These are phyloP conservation scores for Oceanodroma tethys DNA, from an alignment of 2,113 vertebrate species.

Conservation along the genomic window DNA sequence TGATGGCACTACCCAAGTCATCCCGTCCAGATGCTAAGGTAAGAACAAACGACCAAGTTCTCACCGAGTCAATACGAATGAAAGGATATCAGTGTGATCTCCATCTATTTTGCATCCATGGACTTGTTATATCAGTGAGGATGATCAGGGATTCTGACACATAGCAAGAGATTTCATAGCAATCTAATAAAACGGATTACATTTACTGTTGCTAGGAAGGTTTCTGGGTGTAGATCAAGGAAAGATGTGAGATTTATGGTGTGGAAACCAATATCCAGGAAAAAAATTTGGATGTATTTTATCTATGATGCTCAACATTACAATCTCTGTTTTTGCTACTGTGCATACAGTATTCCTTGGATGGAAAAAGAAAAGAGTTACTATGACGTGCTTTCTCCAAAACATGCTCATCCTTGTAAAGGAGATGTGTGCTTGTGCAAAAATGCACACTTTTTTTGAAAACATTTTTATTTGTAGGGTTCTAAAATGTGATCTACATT, in stretches of 20 bases:
- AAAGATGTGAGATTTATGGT: not conserved
- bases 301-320: not conserved
- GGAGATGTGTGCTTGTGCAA: not conserved
- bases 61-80: rapidly evolving
- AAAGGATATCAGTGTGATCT: not conserved
- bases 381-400: not conserved
- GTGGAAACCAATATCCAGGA: not conserved
- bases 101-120: not conserved
- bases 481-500: not conserved
- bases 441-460: rapidly evolving
- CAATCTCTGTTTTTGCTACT: not conserved
- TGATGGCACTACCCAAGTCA: rapidly evolving
- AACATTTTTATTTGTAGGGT: not conserved
- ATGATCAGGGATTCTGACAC: not conserved
- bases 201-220: not conserved
- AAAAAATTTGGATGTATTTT: not conserved
- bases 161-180: not conserved
- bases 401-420: not conserved
- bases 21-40: rapidly evolving
- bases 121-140: not conserved
- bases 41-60: not conserved
- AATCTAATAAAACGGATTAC: not conserved
- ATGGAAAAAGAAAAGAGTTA: not conserved
- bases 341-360: not conserved
- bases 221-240: not conserved